Conservation (phyloP, 2,888 invertebrate species). For the Patella ulyssiponensis region DNA sequence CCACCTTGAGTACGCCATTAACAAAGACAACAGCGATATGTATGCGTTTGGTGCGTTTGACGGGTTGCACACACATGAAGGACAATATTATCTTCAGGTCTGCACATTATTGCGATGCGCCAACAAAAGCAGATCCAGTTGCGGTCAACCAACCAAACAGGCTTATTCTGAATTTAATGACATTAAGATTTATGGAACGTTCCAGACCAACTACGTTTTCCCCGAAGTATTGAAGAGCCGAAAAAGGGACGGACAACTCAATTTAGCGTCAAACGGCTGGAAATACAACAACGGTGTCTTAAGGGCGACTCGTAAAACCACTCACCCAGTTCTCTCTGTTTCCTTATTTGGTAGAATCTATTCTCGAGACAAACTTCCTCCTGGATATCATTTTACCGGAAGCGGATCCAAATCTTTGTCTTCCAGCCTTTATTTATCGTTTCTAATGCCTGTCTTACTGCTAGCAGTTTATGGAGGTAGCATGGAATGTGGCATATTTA, state of each 20-base stretch:
- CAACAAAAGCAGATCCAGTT: slow-evolving; percentile 31
- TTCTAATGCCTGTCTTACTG: too few species aligned
- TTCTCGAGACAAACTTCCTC: slow-evolving; percentile 23
- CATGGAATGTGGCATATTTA: too few species aligned
- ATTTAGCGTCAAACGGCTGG: slow-evolving; percentile 31
- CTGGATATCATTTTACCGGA: neutral
- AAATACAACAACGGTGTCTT: slow-evolving; percentile 34
- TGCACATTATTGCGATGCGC: slow-evolving; percentile 55
- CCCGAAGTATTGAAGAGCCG: slow-evolving; percentile 47
- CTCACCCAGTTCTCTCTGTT: slow-evolving; percentile 39
- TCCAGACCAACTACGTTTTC: slow-evolving; percentile 44
- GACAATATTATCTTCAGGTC: slow-evolving; percentile 54
- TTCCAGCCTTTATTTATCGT: too few species aligned
- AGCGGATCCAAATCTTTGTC: neutral
- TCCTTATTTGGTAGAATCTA: slow-evolving; percentile 47
- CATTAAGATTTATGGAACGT: slow-evolving; percentile 39
- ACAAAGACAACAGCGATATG: slow-evolving; percentile 21
- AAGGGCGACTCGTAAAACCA: slow-evolving; percentile 20
- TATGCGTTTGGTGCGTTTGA: slow-evolving; percentile 62
- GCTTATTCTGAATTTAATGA: slow-evolving; percentile 39
- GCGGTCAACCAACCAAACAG: slow-evolving; percentile 38
- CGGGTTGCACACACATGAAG: slow-evolving; percentile 53
- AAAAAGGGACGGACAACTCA: slow-evolving; percentile 22
- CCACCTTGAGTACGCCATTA: slow-evolving; percentile 37
- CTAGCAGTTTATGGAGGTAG: too few species aligned